Conservation (phyloP, 2,113 vertebrate species). For the Symphodus melops region DNA sequence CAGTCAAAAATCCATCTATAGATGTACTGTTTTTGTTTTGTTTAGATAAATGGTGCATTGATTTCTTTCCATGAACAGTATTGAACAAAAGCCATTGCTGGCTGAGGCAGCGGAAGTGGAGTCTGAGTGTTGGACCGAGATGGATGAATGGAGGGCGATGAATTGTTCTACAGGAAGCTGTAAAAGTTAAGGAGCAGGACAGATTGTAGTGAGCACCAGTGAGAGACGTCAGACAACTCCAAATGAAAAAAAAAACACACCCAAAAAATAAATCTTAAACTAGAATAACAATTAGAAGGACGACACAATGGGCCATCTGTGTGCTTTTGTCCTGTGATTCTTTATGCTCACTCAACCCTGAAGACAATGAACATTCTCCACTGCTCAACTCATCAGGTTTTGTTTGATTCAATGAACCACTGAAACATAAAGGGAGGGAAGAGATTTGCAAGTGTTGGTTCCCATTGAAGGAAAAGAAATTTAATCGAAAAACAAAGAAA, state of each 20-base stretch:
- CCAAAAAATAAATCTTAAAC: background rate
- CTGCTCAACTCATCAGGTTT: background rate
- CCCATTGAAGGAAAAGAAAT: too few relatives aligned
- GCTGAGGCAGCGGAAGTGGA: slow-evolving; percentile 22
- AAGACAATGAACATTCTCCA: background rate
- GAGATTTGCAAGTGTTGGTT: background rate
- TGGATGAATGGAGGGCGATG: background rate
- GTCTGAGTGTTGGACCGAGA: background rate
- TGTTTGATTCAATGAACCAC: background rate
- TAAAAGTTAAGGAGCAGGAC: background rate
- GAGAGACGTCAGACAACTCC: background rate
- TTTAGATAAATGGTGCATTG: slow-evolving; percentile 33
- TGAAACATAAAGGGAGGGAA: background rate
- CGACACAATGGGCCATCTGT: background rate
- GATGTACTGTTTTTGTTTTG: slow-evolving; percentile 19
- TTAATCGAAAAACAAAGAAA: too few relatives aligned
- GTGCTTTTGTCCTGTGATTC: background rate
- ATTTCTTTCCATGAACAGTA: slow-evolving; percentile 11
- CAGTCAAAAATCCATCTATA: slow-evolving; percentile 34
- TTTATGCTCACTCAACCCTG: background rate
- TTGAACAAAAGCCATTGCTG: slow-evolving; percentile 23
- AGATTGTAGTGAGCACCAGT: background rate
- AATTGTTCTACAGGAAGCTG: slow-evolving; percentile 14
- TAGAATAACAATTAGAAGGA: background rate
- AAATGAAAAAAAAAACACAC: background rate